These are phyloP conservation scores for Euleptes europaea DNA, from an alignment of 2,113 vertebrate species.

Conservation along the genomic window DNA sequence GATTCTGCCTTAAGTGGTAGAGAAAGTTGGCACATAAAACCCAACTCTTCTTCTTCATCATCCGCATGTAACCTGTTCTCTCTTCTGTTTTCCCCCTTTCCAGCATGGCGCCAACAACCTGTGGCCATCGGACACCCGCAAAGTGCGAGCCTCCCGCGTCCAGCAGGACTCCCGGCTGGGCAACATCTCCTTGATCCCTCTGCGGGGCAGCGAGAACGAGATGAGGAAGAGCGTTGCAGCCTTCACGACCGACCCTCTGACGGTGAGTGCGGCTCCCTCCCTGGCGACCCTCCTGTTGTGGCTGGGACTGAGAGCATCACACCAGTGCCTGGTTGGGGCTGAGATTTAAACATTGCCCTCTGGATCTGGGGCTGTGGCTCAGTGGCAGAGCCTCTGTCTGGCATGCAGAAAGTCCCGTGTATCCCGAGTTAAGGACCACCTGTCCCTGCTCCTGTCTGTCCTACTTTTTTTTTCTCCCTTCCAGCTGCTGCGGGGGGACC, in stretches of 20 bases:
- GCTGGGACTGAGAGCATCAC: too few relatives aligned
- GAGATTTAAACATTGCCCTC: too few relatives aligned
- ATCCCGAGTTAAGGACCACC: too few relatives aligned
- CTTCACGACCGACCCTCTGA: slow-evolving; percentile 84
- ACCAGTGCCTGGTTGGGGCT: not conserved
- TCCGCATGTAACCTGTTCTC: too few relatives aligned
- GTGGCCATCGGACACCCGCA: slow-evolving; percentile 84
- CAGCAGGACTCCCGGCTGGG: slow-evolving; percentile 82
- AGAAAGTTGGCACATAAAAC: too few relatives aligned
- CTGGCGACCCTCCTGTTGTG: not conserved
- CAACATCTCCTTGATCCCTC: slow-evolving; percentile 90
- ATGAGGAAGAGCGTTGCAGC: slow-evolving; percentile 94
- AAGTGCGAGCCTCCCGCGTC: slow-evolving; percentile 63
- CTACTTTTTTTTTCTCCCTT: not conserved
- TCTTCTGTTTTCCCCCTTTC: not conserved
- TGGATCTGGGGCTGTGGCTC: too few relatives aligned
- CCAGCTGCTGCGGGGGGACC: slow-evolving; percentile 71
- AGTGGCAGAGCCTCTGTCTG: too few relatives aligned
- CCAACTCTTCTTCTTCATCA: too few relatives aligned
- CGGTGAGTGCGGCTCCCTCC: slow-evolving; percentile 79
- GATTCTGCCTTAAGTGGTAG: too few relatives aligned
- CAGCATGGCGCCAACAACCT: slow-evolving; percentile 79
- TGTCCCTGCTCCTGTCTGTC: not conserved
- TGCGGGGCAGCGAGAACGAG: slow-evolving; percentile 92
- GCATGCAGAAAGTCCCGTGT: too few relatives aligned